These are phyloP conservation scores for Macaca fascicularis DNA, from an alignment of 2,113 vertebrate genomes.

Conservation along the genomic window T2T-MFA8v1.1 NC_088386.1:65987501-65988000, in stretches of 20 bases:
- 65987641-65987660: not conserved
- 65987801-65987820: not conserved
- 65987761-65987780: not conserved
- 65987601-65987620: not conserved
- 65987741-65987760: not conserved
- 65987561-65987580: not conserved
- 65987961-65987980: not conserved
- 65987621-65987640: not conserved
- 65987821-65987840: not conserved
- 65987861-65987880: not conserved
- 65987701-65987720: not conserved
- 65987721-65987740: not conserved
- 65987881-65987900: not conserved
- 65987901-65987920: not conserved
- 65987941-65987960: not conserved
- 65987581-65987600: not conserved
- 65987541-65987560: not conserved
- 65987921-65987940: not conserved
- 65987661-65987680: not conserved
- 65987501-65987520: not conserved
- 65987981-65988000: no score
- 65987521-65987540: not conserved
- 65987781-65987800: not conserved
- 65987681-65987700: not conserved
- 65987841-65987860: not conserved